A percentile compares a stretch with the other conserved stretches of the same genome.
Evolutionary conservation across 2,888 invertebrate species (phyloP).

Genomic region (Plusia festucae): DNA sequence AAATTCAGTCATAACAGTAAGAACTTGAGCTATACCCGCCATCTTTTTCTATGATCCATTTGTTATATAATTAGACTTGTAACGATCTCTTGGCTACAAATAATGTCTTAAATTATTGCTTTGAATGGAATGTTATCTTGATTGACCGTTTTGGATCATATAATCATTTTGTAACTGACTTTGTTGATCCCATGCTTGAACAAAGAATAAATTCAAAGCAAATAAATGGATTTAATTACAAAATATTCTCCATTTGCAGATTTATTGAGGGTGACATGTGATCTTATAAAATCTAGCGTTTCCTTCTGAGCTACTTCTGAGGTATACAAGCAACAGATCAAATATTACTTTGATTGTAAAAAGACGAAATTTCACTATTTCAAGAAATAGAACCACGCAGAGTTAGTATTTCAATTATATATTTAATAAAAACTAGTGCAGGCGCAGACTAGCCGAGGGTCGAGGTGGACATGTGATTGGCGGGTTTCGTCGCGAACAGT

Average conservation of each 20-base stretch:
- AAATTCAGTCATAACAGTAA: neutral
- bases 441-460: neutral
- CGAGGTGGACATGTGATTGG: neutral
- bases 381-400: neutral
- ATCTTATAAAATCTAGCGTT: no score
- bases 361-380: neutral
- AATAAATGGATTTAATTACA: no score
- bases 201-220: neutral
- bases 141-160: slow-evolving; percentile 1
- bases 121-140: slow-evolving; percentile 1
- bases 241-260: no score
- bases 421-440: slow-evolving; percentile 1
- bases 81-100: slow-evolving; percentile 1
- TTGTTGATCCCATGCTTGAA: neutral
- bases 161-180: slow-evolving; percentile 4
- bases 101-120: slow-evolving; percentile 1
- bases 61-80: neutral
- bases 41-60: neutral
- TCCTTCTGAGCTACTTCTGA: no score
- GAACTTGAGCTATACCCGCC: neutral
- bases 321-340: no score
- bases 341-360: no score
- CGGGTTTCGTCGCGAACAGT: neutral
- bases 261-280: no score
- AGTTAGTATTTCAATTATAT: neutral